Evolutionary conservation across 1,140 invertebrate species (phyloP).

Genomic region (Lucilia cuprina): DNA sequence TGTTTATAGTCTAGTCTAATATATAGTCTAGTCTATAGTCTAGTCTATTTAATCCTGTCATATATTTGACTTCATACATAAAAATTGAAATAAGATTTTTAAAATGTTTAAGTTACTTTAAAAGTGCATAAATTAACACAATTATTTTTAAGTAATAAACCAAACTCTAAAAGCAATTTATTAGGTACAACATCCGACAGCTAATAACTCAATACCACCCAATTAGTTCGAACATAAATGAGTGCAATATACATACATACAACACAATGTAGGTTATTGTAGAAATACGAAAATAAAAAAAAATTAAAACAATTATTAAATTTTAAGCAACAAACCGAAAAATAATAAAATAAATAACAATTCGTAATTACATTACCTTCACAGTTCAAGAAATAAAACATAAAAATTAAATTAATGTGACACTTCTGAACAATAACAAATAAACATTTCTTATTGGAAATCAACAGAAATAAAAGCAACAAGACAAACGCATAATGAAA

Average conservation of each 20-base stretch:
- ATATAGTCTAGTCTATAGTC: no score
- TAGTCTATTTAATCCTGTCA: no score
- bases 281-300: neutral
- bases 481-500: conserved; percentile 15
- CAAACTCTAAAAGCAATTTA: neutral
- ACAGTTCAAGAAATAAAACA: conserved; percentile 24
- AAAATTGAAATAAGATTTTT: no score
- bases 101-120: no score
- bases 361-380: conserved; percentile 8
- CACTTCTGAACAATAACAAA: conserved; percentile 28
- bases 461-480: conserved; percentile 16
- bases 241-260: no score
- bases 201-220: neutral
- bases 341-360: neutral
- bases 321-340: neutral
- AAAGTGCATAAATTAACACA: no score
- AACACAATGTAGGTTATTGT: neutral
- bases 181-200: neutral
- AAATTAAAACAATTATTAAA: neutral
- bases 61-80: no score
- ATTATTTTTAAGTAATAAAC: no score
- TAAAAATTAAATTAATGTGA: conserved; percentile 33
- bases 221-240: neutral
- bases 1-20: no score
- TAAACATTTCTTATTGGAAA: conserved; percentile 12